Conservation (phyloP, 2,797 vertebrate species). For the Trichosurus vulpecula region DNA sequence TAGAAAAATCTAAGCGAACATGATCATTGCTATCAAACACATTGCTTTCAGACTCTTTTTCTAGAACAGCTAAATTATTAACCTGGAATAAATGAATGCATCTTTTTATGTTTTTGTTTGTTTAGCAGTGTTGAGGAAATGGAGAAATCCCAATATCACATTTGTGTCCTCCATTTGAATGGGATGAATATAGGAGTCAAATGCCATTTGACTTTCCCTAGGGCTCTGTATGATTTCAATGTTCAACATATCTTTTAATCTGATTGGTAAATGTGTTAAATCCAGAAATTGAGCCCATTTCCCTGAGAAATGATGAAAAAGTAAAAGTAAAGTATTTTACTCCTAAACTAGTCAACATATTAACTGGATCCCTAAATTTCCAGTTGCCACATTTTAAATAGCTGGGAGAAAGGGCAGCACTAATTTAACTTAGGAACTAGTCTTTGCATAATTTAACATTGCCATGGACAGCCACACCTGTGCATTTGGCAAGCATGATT, state of each 20-base stretch:
- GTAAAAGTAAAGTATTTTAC: slow-evolving; percentile 13
- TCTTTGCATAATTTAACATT: slow-evolving; percentile 54
- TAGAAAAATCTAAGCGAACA: background rate
- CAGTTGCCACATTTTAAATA: slow-evolving; percentile 39
- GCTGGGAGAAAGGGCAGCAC: background rate
- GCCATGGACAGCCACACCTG: slow-evolving; percentile 36
- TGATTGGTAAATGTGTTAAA: background rate
- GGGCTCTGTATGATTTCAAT: background rate
- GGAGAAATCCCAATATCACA: background rate
- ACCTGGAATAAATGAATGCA: background rate
- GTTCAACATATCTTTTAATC: background rate
- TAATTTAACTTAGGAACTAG: slow-evolving; percentile 27
- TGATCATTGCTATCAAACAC: background rate
- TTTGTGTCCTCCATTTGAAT: slow-evolving; percentile 7
- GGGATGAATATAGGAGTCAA: background rate
- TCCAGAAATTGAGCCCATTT: slow-evolving; percentile 69
- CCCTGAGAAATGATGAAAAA: slow-evolving; percentile 75
- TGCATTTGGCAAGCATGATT: slow-evolving; percentile 4
- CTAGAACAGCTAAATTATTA: background rate
- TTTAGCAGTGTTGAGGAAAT: background rate
- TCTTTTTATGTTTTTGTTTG: background rate
- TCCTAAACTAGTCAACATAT: background rate
- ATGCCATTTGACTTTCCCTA: slow-evolving; percentile 9
- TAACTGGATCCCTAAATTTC: background rate
- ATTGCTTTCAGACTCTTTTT: background rate